Evolutionary conservation across 2,797 vertebrate species (phyloP).

Genomic region (Sebastes cheni): DNA sequence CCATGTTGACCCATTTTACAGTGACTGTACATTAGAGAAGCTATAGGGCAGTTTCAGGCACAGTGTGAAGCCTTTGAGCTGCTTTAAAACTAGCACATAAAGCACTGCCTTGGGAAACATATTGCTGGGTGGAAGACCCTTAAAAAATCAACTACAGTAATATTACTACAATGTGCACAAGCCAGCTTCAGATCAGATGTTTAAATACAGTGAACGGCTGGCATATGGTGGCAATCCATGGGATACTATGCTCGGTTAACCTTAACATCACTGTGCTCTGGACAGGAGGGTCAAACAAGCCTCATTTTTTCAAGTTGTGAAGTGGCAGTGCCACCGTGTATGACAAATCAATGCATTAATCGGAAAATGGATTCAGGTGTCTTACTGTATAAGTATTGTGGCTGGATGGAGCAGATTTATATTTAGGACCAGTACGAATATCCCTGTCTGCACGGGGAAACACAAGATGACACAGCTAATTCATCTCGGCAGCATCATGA

Average conservation of each 20-base stretch:
- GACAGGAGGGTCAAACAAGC: not conserved
- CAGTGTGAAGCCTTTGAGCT: conserved; percentile 30
- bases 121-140: not conserved
- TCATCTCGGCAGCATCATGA: conserved; percentile 65
- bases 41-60: not conserved
- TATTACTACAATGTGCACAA: not conserved
- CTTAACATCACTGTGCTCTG: not conserved
- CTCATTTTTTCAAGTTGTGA: not conserved
- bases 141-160: conserved; percentile 1
- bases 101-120: conserved; percentile 4
- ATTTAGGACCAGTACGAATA: conserved; percentile 44
- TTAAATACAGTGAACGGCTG: conserved; percentile 3
- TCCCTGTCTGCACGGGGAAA: conserved; percentile 38
- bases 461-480: conserved; percentile 66
- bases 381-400: conserved; percentile 15
- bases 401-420: conserved; percentile 45
- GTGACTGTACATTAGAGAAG: conserved; percentile 1
- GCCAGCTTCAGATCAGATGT: conserved; percentile 11
- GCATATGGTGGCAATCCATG: not conserved
- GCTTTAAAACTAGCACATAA: conserved; percentile 1
- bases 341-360: conserved; percentile 38
- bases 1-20: conserved; percentile 35
- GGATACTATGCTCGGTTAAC: not conserved
- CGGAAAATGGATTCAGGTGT: conserved; percentile 34
- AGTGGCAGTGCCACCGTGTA: conserved; percentile 11